Evolutionary conservation across 92 coral and sea anemone genomes (phyloP).

Genomic region (Montipora capitata): DNA sequence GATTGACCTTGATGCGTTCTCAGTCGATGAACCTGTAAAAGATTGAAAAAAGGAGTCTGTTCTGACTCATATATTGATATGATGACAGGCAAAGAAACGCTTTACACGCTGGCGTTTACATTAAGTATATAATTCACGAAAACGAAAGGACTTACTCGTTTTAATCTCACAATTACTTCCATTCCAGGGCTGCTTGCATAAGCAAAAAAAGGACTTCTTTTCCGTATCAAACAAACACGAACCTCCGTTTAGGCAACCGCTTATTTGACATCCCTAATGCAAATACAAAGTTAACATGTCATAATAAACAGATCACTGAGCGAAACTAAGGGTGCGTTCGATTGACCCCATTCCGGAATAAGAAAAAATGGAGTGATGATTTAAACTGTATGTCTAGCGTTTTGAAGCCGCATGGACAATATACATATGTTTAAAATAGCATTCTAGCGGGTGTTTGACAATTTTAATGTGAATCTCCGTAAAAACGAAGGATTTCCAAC

Average conservation of each 20-base stretch:
- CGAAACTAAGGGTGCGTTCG: no score
- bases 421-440: no score
- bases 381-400: no score
- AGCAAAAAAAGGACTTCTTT: slow-evolving; percentile 13
- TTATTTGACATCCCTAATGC: not conserved
- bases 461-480: no score
- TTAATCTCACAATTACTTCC: slow-evolving; percentile 1
- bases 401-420: no score
- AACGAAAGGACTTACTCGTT: not conserved
- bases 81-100: not conserved
- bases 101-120: not conserved
- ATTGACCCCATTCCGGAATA: no score
- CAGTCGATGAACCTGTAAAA: not conserved
- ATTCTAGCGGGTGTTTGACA: no score
- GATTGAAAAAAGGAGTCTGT: not conserved
- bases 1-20: not conserved
- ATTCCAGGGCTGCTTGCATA: slow-evolving; percentile 16
- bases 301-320: not conserved
- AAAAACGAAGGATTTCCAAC: no score
- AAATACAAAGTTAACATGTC: not conserved
- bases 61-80: no score
- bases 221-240: not conserved
- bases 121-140: not conserved
- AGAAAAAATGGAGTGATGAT: no score
- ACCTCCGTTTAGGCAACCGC: slow-evolving; percentile 27